Percentiles rank a stretch among this genome's conserved stretches.
These are phyloP conservation scores for Kryptopterus vitreolus DNA, from an alignment of 2,797 vertebrate species.

Conservation along the genomic window DNA sequence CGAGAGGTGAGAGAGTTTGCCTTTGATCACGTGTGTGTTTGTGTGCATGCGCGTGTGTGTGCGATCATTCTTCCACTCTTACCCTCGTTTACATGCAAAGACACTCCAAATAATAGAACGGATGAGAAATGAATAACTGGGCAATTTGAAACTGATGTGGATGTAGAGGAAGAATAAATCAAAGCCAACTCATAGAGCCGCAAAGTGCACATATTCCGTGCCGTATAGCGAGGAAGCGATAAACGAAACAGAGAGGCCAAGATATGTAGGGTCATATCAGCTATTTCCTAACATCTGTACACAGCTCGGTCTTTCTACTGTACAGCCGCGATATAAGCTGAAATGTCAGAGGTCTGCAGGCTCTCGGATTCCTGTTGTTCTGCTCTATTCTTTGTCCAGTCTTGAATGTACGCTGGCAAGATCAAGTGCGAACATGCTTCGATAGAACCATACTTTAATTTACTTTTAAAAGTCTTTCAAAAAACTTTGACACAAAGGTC, in stretches of 20 bases:
- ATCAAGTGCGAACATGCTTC: not conserved
- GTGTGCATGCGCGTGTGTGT: constrained; percentile 27
- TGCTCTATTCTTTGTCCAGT: not conserved
- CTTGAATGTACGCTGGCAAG: not conserved
- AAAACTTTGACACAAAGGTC: not conserved
- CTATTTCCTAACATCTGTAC: constrained; percentile 4
- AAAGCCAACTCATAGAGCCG: not conserved
- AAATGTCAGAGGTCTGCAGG: constrained; percentile 16
- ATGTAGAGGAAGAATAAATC: constrained; percentile 16
- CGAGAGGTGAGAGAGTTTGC: constrained; percentile 53
- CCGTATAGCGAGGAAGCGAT: not conserved
- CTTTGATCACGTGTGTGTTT: constrained; percentile 43
- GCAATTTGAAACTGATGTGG: constrained; percentile 16
- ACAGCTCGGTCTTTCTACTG: not conserved
- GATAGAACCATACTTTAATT: not conserved
- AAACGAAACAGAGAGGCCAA: not conserved
- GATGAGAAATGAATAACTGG: constrained; percentile 22
- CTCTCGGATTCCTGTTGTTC: constrained; percentile 1
- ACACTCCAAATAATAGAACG: constrained; percentile 19
- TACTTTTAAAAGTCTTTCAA: not conserved
- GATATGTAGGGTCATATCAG: not conserved
- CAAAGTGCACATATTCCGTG: not conserved
- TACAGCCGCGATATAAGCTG: not conserved
- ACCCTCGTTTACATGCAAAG: constrained; percentile 35
- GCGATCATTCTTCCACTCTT: constrained; percentile 39